Percentiles rank a stretch among this genome's conserved stretches.
Evolutionary conservation across 2,888 invertebrate species (phyloP).

Genomic region (Neoitamus cyanurus): DNA sequence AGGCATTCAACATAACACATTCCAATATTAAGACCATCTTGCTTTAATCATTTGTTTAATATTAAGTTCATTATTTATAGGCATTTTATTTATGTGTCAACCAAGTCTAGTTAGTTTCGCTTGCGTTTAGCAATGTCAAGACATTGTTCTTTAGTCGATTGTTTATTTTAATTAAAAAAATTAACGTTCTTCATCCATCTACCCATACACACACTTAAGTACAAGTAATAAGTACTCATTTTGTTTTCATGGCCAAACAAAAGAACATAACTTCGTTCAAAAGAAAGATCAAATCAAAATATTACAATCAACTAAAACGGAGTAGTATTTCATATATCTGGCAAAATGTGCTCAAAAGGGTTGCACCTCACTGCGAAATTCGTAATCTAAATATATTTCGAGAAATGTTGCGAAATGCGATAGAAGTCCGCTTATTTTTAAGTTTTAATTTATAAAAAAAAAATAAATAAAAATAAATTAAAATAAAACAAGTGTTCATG

Average conservation of each 20-base stretch:
- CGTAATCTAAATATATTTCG: constrained; percentile 24
- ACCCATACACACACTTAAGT: constrained; percentile 42
- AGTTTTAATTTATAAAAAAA: background rate
- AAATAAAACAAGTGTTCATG: background rate
- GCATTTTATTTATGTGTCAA: constrained; percentile 33
- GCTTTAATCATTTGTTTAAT: constrained; percentile 52
- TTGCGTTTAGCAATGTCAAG: constrained; percentile 36
- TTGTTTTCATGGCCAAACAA: background rate
- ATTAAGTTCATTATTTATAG: constrained; percentile 50
- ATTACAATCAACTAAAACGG: background rate
- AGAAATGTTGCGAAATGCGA: background rate
- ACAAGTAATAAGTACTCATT: background rate
- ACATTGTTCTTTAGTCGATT: constrained; percentile 12
- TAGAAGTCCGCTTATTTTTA: constrained; percentile 4
- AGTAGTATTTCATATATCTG: background rate
- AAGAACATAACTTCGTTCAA: background rate
- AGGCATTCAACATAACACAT: constrained; percentile 59
- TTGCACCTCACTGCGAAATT: constrained; percentile 21
- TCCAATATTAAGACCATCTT: constrained; percentile 57
- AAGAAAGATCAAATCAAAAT: background rate
- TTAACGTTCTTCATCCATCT: constrained; percentile 33
- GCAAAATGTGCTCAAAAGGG: constrained; percentile 17
- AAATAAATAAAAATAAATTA: background rate
- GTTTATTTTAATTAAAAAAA: constrained; percentile 8
- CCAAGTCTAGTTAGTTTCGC: constrained; percentile 52